phyloP scores from a whole-genome alignment of 2,113 vertebrate species.

The Hippocampus barbouri region DNA sequence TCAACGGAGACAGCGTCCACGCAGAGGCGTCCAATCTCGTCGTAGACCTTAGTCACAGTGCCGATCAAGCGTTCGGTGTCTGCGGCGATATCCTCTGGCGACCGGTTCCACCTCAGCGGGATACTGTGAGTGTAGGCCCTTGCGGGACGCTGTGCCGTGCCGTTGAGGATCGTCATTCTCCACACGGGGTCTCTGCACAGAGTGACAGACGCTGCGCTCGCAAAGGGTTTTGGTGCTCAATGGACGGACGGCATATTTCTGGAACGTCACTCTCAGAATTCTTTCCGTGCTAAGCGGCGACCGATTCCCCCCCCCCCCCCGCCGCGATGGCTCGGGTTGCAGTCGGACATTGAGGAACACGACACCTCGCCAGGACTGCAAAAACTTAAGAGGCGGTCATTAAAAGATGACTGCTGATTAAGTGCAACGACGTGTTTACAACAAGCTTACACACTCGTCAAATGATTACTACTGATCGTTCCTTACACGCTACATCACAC shows the following conservation, averaged over 20 bases:
- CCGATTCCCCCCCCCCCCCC: neutral
- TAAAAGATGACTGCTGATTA: conserved; percentile 1
- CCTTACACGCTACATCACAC: neutral
- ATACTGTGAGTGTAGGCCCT: conserved; percentile 67
- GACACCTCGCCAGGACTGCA: neutral
- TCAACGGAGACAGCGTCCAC: conserved; percentile 78
- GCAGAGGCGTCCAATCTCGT: conserved; percentile 74
- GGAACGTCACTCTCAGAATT: conserved; percentile 21
- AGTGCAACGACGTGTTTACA: conserved; percentile 6
- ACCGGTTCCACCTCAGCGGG: conserved; percentile 83
- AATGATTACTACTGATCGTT: too few species aligned
- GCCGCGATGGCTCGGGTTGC: conserved; percentile 20
- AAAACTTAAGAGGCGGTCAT: neutral
- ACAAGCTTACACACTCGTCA: neutral
- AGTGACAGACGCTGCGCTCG: neutral
- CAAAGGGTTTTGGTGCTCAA: neutral
- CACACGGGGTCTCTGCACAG: neutral
- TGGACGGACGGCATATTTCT: conserved; percentile 16
- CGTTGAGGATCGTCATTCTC: conserved; percentile 80
- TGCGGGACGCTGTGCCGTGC: conserved; percentile 39
- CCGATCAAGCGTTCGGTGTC: conserved; percentile 79
- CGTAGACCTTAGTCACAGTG: conserved; percentile 79
- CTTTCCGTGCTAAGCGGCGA: conserved; percentile 38
- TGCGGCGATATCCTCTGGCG: conserved; percentile 79
- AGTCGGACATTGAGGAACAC: neutral